Conservation (phyloP, 2,888 invertebrate species). For the Cerceris rybyensis region DNA sequence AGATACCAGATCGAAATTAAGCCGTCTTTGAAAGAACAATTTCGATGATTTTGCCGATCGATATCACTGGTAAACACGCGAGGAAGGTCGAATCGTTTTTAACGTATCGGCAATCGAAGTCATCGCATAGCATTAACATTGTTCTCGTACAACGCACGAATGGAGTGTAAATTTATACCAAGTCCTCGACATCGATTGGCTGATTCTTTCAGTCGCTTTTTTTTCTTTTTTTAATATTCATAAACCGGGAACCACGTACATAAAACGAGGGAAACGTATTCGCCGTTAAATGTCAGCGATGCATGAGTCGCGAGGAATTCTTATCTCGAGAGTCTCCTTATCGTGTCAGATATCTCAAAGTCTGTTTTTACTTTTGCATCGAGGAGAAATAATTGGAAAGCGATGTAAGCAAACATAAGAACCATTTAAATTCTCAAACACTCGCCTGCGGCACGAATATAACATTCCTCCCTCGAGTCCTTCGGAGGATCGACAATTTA, state of each 20-base stretch:
- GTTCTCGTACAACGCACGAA: no score
- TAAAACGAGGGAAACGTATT: neutral
- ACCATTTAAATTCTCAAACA: constrained; percentile 17
- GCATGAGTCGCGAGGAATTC: constrained; percentile 14
- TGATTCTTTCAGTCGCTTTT: no score
- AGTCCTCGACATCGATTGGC: no score
- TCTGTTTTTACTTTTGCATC: constrained; percentile 42
- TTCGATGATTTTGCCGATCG: no score
- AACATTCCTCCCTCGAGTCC: neutral
- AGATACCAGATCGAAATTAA: no score
- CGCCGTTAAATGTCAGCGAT: constrained; percentile 13
- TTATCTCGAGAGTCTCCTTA: constrained; percentile 36
- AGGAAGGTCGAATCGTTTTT: no score
- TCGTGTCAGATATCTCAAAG: constrained; percentile 25
- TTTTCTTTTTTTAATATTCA: neutral
- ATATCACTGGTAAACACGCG: no score
- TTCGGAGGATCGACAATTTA: neutral
- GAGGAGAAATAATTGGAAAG: constrained; percentile 30
- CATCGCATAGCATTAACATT: no score
- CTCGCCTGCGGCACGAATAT: neutral
- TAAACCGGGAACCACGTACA: neutral
- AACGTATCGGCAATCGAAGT: no score
- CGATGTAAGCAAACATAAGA: constrained; percentile 21
- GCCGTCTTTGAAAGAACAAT: no score
- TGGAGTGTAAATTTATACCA: no score